A percentile compares a stretch with the other conserved stretches of the same genome.
Conservation (phyloP, 1,140 invertebrate species). For the Leptinotarsa undecemlineata region DNA sequence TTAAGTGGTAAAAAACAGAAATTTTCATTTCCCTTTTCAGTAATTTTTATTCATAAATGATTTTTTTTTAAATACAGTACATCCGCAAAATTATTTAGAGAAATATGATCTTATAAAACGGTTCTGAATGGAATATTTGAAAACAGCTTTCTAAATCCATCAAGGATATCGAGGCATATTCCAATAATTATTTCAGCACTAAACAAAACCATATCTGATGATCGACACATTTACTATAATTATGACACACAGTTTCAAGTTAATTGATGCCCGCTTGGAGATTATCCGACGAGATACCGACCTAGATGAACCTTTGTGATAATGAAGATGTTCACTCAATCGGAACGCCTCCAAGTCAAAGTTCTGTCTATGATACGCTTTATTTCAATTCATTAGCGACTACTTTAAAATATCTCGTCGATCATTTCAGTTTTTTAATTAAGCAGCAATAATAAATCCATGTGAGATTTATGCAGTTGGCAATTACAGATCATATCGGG, state of each 20-base stretch:
- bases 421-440: conserved; percentile 7
- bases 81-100: too few species aligned
- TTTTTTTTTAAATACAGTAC: too few species aligned
- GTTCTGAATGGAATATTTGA: too few species aligned
- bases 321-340: conserved; percentile 3
- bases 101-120: too few species aligned
- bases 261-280: background rate
- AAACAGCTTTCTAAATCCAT: too few species aligned
- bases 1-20: too few species aligned
- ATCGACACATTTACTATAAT: conserved; percentile 1
- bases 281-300: background rate
- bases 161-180: background rate
- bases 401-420: conserved; percentile 5
- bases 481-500: conserved; percentile 8
- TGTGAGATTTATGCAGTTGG: background rate
- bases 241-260: conserved; percentile 1
- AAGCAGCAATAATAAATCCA: background rate
- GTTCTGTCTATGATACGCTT: conserved; percentile 5
- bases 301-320: background rate
- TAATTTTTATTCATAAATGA: too few species aligned
- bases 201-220: background rate
- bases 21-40: too few species aligned
- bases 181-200: background rate
- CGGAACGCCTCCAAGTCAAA: conserved; percentile 1
- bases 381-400: conserved; percentile 8